Evolutionary conservation across 1,140 invertebrate genomes (phyloP).

Genomic region (Drusus annulatus): DNA sequence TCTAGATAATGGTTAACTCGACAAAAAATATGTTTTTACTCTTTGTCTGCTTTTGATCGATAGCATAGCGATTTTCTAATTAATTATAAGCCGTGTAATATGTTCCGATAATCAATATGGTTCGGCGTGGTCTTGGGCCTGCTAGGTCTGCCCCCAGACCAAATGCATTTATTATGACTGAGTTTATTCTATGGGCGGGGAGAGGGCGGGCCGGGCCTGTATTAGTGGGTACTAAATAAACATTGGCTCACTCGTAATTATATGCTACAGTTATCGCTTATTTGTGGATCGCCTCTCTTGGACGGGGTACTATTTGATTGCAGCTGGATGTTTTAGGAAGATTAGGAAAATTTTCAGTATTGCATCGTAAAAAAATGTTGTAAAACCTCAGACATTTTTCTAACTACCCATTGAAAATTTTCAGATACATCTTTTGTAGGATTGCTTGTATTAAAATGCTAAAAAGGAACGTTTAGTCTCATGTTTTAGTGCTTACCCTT

Average conservation of each 20-base stretch:
- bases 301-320: constrained; percentile 15
- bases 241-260: constrained; percentile 56
- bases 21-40: background rate
- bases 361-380: too few species aligned
- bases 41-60: background rate
- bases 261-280: constrained; percentile 58
- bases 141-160: constrained; percentile 50
- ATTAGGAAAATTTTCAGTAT: too few species aligned
- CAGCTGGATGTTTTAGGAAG: constrained; percentile 21
- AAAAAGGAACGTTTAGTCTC: too few species aligned
- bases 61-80: background rate
- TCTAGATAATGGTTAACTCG: too few species aligned
- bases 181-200: constrained; percentile 51
- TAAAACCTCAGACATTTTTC: too few species aligned
- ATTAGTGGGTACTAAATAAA: constrained; percentile 59
- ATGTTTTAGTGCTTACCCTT: too few species aligned
- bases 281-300: constrained; percentile 48
- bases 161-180: constrained; percentile 55
- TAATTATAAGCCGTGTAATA: constrained; percentile 29
- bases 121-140: constrained; percentile 41
- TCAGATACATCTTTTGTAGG: too few species aligned
- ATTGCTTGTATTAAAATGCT: too few species aligned
- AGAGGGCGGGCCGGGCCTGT: constrained; percentile 34
- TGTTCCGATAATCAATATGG: constrained; percentile 48
- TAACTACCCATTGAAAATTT: too few species aligned